phyloP scores from a whole-genome alignment of 2,888 invertebrate species.

The Quadriops clusia region DNA sequence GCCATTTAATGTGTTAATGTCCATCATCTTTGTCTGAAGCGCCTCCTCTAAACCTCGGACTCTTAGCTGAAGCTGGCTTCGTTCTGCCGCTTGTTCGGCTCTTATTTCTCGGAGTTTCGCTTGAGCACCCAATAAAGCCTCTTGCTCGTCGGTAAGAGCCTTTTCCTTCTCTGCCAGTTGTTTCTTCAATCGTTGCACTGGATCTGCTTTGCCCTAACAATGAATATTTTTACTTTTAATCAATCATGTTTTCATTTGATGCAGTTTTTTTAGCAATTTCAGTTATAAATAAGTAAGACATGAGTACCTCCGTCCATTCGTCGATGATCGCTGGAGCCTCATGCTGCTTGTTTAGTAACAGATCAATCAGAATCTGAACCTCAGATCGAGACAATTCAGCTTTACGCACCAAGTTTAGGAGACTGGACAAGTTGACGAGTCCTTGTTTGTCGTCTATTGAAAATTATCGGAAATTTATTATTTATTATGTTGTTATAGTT shows the following conservation, averaged over 20 bases:
- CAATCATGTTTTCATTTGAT: not conserved
- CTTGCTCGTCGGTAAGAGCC: constrained; percentile 59
- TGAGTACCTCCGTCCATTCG: constrained; percentile 71
- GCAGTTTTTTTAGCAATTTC: constrained; percentile 6
- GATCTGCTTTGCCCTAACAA: constrained; percentile 65
- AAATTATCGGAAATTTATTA: constrained; percentile 6
- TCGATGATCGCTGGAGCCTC: constrained; percentile 60
- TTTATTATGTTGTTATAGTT: constrained; percentile 2
- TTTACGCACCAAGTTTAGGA: constrained; percentile 55
- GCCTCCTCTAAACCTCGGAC: constrained; percentile 47
- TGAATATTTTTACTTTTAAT: not conserved
- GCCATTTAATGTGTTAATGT: constrained; percentile 49
- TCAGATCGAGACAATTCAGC: constrained; percentile 76
- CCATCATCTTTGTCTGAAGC: constrained; percentile 41
- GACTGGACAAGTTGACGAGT: constrained; percentile 55
- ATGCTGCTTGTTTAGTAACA: constrained; percentile 79
- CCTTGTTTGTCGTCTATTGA: constrained; percentile 52
- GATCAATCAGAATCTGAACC: constrained; percentile 80
- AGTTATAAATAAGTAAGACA: too few species aligned
- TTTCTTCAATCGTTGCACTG: constrained; percentile 74
- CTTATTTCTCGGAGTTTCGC: constrained; percentile 70
- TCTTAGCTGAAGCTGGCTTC: constrained; percentile 43
- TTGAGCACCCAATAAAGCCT: constrained; percentile 62
- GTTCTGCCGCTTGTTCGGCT: constrained; percentile 54
- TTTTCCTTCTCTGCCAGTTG: constrained; percentile 82